Percentiles rank a stretch among this genome's conserved stretches.
These are phyloP conservation scores for Crepidodera aurea DNA, from an alignment of 2,888 invertebrate genomes.

Conservation along the genomic window DNA sequence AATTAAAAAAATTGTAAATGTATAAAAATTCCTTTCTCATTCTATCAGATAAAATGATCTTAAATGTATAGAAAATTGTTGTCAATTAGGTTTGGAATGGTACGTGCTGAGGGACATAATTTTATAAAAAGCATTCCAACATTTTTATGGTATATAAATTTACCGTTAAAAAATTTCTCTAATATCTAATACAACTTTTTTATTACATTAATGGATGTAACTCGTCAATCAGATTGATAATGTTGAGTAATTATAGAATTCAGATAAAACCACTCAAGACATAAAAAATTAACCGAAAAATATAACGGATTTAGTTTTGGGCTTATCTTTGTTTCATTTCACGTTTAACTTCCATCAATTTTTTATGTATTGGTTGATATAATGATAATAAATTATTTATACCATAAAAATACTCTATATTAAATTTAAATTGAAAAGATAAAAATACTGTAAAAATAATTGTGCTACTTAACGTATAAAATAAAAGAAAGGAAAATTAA, in stretches of 20 bases:
- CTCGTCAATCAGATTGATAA: conserved; percentile 11
- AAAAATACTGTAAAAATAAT: too few species aligned
- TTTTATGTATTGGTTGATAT: too few species aligned
- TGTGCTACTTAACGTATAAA: too few species aligned
- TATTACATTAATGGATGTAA: conserved; percentile 16
- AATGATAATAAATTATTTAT: too few species aligned
- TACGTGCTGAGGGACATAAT: background rate
- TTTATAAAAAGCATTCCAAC: background rate
- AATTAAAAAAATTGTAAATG: too few species aligned
- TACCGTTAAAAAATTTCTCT: conserved; percentile 6
- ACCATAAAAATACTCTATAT: too few species aligned
- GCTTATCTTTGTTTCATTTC: background rate
- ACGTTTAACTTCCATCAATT: too few species aligned
- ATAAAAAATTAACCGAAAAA: conserved; percentile 3
- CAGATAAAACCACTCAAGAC: conserved; percentile 7
- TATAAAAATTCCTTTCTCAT: too few species aligned
- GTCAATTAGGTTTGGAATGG: background rate
- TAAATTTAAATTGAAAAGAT: too few species aligned
- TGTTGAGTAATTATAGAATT: conserved; percentile 14
- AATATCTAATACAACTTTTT: conserved; percentile 7
- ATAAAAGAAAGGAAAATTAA: too few species aligned
- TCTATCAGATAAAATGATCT: background rate
- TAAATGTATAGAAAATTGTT: background rate
- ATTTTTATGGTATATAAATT: conserved; percentile 3
- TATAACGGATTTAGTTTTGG: background rate